Evolutionary conservation across 64 coral and sea anemone species (phyloP).

Genomic region (Acropora yongei): DNA sequence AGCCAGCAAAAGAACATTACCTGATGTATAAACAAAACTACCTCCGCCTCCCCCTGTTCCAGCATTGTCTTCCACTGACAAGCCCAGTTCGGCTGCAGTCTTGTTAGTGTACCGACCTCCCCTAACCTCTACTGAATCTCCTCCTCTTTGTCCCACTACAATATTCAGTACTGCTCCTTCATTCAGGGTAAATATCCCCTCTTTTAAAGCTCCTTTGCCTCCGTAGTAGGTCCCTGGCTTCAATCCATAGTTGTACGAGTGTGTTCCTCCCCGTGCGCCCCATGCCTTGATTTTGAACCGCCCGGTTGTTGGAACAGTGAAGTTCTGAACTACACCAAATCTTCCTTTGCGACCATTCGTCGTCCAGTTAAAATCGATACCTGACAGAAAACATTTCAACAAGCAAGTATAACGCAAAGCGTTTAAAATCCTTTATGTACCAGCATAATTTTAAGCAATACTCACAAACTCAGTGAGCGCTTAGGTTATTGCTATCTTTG

Average conservation of each 20-base stretch:
- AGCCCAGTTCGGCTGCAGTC: slow-evolving; percentile 61
- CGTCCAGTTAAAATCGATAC: neutral
- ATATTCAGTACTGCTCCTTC: slow-evolving; percentile 36
- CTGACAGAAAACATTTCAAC: too few relatives aligned
- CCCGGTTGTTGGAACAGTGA: neutral
- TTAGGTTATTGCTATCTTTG: too few relatives aligned
- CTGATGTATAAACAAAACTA: slow-evolving; percentile 24
- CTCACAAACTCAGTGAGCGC: too few relatives aligned
- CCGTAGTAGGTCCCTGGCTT: slow-evolving; percentile 34
- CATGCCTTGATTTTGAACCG: slow-evolving; percentile 35
- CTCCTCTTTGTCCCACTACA: slow-evolving; percentile 56
- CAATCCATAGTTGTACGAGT: slow-evolving; percentile 33
- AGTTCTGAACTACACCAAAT: slow-evolving; percentile 29
- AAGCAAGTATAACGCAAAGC: too few relatives aligned
- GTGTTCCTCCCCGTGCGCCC: slow-evolving; percentile 20
- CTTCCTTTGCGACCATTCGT: neutral
- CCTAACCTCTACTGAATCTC: slow-evolving; percentile 58
- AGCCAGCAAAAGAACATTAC: slow-evolving; percentile 21
- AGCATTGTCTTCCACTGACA: slow-evolving; percentile 63
- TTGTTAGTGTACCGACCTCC: slow-evolving; percentile 15
- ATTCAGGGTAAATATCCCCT: neutral
- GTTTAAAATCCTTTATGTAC: too few relatives aligned
- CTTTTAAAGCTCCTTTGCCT: neutral
- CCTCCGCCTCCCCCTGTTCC: slow-evolving; percentile 55
- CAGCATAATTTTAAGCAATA: too few relatives aligned